Base-by-base conservation (phyloP, 2,113 vertebrate species). In the Taxidea taxus region DNA sequence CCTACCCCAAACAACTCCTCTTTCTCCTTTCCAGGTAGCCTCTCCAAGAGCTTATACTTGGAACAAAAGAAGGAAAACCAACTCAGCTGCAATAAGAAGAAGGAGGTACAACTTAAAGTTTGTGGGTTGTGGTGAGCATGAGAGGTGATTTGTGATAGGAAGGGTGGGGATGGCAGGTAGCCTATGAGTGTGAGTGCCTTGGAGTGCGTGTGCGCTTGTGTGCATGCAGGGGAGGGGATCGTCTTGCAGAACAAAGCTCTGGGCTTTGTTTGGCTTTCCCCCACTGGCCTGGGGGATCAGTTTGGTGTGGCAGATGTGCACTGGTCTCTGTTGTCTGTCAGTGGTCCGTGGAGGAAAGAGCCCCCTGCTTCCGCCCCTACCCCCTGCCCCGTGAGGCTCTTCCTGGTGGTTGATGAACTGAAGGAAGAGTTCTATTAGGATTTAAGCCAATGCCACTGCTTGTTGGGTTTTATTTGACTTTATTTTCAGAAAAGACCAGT, bases 101-200 rank as follows among this genome's bases (percentile, higher is more conserved):
- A 89, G 95, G 23, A 97, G 97, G 91, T 96, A 95, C 56, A 44
- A 23, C 60, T n/a, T 70, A 56, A 47, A 7, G 23, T 84, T 39
- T 58, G 18, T 14, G 44, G 62, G 42, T 37, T 49, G 0, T 54
- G 51, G 87, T 62, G 70, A 64, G 31, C 23, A 4, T 29, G 54
- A 51, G 56, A 88, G 12, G 15, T 34, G 37, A 34, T 14, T 90
- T 84, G 54, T 54, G 74, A 37, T 12, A 10, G 49, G 42, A 44
- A 83, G 70, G 14, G 4, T 54, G 2, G 29, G 34, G 64, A 23
- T 16, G 44, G 29, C 42, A 5, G 87, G 58, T 21, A 31, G 77
- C 44, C 51, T 88, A 23, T 72, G 62, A 15, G 31, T 31, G 4
- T 80, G 60, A 72, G 54, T 3, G 75, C 31, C 70, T 44, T 47